Evolutionary conservation across 2,888 invertebrate species (phyloP), one percentile per base, ranked within the genome.

Genomic region (Calameuta pallipes): DNA sequence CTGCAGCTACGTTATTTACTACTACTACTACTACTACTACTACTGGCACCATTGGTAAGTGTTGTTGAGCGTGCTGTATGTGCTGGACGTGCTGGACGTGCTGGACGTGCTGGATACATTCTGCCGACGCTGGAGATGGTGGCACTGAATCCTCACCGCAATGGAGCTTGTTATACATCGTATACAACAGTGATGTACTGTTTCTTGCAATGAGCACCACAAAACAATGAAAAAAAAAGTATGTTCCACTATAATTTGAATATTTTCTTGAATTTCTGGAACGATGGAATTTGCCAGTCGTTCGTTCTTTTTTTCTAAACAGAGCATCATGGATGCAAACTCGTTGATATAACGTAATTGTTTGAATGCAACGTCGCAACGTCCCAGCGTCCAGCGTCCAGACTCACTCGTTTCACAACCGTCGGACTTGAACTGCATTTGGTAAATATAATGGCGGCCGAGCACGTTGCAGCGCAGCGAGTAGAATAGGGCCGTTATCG

Each of bases 151-250:
- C 4, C 41, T 56, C n/a, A 69, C 78, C 80, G 83, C 81, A 84
- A 83, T 80, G 80, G 82, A 84, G 82, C 87, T 87, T 84, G 87
- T 86, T 86, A 87, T 86, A 86, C 80, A 80, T 76, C 80, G 79
- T 79, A 79, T 80, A 75, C 75, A 76, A 70, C 78, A 80, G 75
- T 83, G 81, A 86, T 83, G 82, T 83, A 82, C 83, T 81, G 83
- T 83, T 84, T 86, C 85, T 87, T 86, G 84, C 82, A 76, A 77
- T 75, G 70, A 80, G 80, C 79, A 79, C 79, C 81, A 56, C 78
- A 79, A 79, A 78, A 82, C 84, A 78, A 78, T 41, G 6, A 1
- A 41, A 41, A 1, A 41, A 15, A 15, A 15, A 3, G 15, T 41
- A 4, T 15, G 15, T 41, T 41, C 15, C 41, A 41, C 41, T 15